phyloP scores from a whole-genome alignment of 2,888 invertebrate genomes.

The Leptinotarsa peninsularis region DNA sequence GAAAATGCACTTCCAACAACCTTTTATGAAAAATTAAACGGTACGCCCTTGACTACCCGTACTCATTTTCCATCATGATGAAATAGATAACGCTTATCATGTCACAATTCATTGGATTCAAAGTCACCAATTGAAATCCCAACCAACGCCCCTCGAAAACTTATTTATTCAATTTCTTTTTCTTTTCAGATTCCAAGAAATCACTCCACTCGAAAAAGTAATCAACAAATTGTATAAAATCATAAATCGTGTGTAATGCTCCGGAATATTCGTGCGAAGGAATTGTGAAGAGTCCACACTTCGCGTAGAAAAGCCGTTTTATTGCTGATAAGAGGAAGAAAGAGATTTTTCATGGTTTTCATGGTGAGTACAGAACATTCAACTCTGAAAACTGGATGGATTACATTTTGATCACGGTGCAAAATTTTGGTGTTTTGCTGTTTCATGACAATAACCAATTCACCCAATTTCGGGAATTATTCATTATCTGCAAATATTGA shows the following conservation, averaged over 20 bases:
- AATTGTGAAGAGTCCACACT: not conserved
- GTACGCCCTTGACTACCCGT: not conserved
- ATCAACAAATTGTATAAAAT: not conserved
- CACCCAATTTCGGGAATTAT: no score
- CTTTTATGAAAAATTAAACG: not conserved
- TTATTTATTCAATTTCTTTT: not conserved
- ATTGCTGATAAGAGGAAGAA: constrained; percentile 14
- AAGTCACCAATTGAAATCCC: not conserved
- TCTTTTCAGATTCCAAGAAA: constrained; percentile 13
- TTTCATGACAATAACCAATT: no score
- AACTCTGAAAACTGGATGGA: no score
- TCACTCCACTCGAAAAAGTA: not conserved
- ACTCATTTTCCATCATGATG: not conserved
- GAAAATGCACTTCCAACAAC: no score
- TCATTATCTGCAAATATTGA: no score
- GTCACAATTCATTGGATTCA: not conserved
- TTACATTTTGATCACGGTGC: no score
- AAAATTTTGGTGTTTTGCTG: no score
- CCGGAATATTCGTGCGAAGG: not conserved
- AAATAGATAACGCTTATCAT: not conserved
- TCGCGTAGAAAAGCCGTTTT: constrained; percentile 8
- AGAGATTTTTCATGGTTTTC: constrained; percentile 28
- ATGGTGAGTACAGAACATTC: constrained; percentile 20
- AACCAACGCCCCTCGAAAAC: not conserved
- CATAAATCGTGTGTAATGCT: not conserved